These are phyloP conservation scores for Pteronotus mesoamericanus DNA, from an alignment of 2,797 vertebrate species.

Conservation along the genomic window DNA sequence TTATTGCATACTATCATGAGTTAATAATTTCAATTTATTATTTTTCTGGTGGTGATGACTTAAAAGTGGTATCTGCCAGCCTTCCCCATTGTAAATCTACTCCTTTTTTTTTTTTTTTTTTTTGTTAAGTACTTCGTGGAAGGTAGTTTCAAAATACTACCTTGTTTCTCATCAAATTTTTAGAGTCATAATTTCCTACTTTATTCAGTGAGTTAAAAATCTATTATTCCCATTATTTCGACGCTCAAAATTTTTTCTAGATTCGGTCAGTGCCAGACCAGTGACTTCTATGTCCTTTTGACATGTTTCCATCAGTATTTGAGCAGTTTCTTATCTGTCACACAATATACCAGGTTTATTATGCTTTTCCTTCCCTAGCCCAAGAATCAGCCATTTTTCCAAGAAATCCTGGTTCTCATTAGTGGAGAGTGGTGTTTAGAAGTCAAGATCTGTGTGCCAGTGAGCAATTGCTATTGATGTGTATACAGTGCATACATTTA, in stretches of 20 bases:
- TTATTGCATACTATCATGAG: neutral
- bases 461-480: neutral
- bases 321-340: neutral
- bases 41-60: neutral
- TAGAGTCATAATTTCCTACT: neutral
- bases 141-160: neutral
- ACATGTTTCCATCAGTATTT: neutral
- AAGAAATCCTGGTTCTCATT: neutral
- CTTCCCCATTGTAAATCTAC: neutral
- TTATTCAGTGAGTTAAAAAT: neutral
- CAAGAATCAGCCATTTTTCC: neutral
- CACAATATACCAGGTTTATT: neutral
- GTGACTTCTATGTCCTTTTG: neutral
- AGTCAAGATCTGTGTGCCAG: neutral
- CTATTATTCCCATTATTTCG: neutral
- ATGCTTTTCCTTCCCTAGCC: neutral
- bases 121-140: neutral
- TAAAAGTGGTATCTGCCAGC: neutral
- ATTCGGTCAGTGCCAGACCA: neutral
- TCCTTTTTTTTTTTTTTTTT: neutral
- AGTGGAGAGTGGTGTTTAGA: neutral
- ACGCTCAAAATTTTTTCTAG: neutral
- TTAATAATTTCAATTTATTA: neutral
- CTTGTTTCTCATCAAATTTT: neutral
- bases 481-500: neutral